These are phyloP conservation scores for Xestia ashworthii DNA, from an alignment of 2,888 invertebrate species.

Conservation along the genomic window DNA sequence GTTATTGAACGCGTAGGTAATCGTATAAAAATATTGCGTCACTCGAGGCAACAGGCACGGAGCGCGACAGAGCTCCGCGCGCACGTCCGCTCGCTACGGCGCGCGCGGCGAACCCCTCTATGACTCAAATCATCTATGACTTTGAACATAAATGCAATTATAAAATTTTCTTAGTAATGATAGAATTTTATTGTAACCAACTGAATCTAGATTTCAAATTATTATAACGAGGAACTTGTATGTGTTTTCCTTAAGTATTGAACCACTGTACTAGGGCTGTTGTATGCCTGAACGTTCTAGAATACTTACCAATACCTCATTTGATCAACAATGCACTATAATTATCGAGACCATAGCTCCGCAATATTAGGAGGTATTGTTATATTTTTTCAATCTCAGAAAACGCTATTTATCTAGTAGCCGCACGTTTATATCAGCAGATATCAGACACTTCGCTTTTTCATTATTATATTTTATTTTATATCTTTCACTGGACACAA, in stretches of 20 bases:
- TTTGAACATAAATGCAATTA: no score
- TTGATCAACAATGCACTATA: conserved; percentile 5
- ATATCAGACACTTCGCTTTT: background rate
- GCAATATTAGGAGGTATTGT: background rate
- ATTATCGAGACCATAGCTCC: background rate
- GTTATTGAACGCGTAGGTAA: no score
- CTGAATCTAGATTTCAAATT: background rate
- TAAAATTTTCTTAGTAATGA: background rate
- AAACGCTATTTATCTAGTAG: background rate
- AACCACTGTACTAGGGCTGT: background rate
- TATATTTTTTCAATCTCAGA: background rate
- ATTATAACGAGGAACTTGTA: background rate
- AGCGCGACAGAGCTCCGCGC: no score
- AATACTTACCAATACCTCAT: background rate
- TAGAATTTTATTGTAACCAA: background rate
- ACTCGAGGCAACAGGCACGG: no score
- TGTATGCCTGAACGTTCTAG: background rate
- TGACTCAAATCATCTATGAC: no score
- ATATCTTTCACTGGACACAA: background rate
- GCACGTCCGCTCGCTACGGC: no score
- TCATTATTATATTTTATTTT: background rate
- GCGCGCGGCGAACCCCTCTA: no score
- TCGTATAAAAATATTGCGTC: no score
- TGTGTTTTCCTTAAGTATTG: background rate
- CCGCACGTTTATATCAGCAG: no score